These are phyloP conservation scores for Argyresthia goedartella DNA, from an alignment of 2,888 invertebrate species.

Conservation along the genomic window DNA sequence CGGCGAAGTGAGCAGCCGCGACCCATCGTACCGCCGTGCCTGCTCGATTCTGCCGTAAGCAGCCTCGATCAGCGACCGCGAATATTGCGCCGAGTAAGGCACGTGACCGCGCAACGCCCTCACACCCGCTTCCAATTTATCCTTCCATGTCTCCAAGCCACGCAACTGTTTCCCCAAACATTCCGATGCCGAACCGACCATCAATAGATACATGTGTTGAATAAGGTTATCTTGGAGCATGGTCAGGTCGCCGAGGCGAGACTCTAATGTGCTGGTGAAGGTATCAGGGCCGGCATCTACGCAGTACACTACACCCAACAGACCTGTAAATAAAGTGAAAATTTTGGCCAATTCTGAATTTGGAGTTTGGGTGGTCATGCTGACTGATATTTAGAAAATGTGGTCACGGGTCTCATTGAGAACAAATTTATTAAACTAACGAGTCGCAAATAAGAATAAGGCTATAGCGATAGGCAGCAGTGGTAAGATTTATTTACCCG, in stretches of 20 bases:
- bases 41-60: slow-evolving; percentile 23
- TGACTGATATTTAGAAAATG: no score
- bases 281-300: slow-evolving; percentile 35
- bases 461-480: no score
- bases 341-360: no score
- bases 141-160: slow-evolving; percentile 17
- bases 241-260: slow-evolving; percentile 16
- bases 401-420: no score
- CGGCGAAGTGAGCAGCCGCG: slow-evolving; percentile 6
- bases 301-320: slow-evolving; percentile 33
- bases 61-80: slow-evolving; percentile 23
- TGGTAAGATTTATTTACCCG: no score
- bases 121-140: slow-evolving; percentile 22
- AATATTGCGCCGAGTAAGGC: slow-evolving; percentile 29
- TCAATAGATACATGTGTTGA: slow-evolving; percentile 30
- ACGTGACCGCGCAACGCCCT: slow-evolving; percentile 21
- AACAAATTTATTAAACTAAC: no score
- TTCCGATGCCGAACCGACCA: slow-evolving; percentile 16
- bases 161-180: slow-evolving; percentile 8
- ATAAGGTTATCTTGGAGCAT: slow-evolving; percentile 29
- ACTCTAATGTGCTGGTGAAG: slow-evolving; percentile 19
- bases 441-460: no score
- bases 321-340: slow-evolving; percentile 20
- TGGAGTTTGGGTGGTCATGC: no score
- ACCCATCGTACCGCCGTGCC: slow-evolving; percentile 14